These are phyloP conservation scores for Solenopsis invicta DNA, from an alignment of 1,140 invertebrate species.

Conservation along the genomic window DNA sequence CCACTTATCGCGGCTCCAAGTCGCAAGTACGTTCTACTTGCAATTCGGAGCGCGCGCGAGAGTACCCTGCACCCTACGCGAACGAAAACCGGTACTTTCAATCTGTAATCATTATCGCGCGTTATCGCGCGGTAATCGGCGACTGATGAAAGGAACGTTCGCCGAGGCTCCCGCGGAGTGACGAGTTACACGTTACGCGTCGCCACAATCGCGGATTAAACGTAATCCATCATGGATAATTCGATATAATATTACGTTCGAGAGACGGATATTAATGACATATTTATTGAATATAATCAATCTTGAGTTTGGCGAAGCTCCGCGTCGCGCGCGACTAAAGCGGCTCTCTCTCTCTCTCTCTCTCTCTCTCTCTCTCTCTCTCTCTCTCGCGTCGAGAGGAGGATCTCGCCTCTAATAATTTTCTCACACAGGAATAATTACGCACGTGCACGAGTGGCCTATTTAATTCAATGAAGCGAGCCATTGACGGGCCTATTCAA, in stretches of 20 bases:
- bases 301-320: not conserved
- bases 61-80: slow-evolving; percentile 33
- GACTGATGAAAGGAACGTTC: not conserved
- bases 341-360: not conserved
- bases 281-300: slow-evolving; percentile 31
- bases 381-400: not conserved
- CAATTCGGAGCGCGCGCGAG: slow-evolving; percentile 71
- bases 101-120: not conserved
- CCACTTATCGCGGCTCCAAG: slow-evolving; percentile 80
- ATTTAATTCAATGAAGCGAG: slow-evolving; percentile 82
- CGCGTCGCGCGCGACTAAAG: not conserved
- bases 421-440: slow-evolving; percentile 71
- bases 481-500: slow-evolving; percentile 82
- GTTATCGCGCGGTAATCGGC: not conserved
- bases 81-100: slow-evolving; percentile 40
- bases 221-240: slow-evolving; percentile 23
- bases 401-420: slow-evolving; percentile 37
- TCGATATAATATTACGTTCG: not conserved
- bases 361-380: not conserved
- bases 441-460: slow-evolving; percentile 76
- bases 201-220: not conserved
- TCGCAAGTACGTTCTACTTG: slow-evolving; percentile 71
- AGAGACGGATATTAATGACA: slow-evolving; percentile 25
- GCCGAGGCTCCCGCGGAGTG: not conserved
- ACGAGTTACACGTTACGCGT: not conserved